A percentile compares a stretch with the other conserved stretches of the same genome.
Conservation (phyloP, 2,113 vertebrate genomes). For the Bos taurus region DNA sequence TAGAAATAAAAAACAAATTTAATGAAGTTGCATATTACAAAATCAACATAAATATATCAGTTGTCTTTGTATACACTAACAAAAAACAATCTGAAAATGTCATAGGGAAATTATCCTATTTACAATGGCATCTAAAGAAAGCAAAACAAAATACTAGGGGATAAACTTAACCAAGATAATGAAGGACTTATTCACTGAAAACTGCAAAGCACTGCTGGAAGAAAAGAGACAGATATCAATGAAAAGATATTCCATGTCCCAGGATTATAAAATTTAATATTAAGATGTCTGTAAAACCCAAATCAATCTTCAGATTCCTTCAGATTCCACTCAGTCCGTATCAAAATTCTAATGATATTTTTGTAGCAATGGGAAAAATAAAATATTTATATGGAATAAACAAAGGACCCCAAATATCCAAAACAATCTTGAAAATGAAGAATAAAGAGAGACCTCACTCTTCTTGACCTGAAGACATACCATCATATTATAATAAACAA, state of each 20-base stretch:
- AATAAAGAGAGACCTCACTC: background rate
- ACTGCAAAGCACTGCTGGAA: background rate
- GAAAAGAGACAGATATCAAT: background rate
- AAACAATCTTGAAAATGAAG: background rate
- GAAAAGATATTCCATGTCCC: background rate
- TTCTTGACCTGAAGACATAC: background rate
- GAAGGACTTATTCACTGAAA: background rate
- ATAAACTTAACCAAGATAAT: background rate
- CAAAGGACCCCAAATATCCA: background rate
- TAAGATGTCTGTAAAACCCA: background rate
- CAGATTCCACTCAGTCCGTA: background rate
- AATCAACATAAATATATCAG: background rate
- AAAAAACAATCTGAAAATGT: background rate
- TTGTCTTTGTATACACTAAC: background rate
- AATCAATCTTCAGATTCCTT: background rate
- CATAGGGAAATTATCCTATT: background rate
- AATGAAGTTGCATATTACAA: background rate
- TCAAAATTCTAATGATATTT: background rate
- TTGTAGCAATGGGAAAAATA: background rate
- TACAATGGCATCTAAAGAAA: background rate
- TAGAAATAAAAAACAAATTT: background rate
- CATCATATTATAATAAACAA: background rate
- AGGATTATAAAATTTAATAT: background rate
- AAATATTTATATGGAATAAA: background rate
- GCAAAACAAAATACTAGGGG: background rate